phyloP scores from a whole-genome alignment of 2,797 vertebrate species.

The Taeniopygia guttata region DNA sequence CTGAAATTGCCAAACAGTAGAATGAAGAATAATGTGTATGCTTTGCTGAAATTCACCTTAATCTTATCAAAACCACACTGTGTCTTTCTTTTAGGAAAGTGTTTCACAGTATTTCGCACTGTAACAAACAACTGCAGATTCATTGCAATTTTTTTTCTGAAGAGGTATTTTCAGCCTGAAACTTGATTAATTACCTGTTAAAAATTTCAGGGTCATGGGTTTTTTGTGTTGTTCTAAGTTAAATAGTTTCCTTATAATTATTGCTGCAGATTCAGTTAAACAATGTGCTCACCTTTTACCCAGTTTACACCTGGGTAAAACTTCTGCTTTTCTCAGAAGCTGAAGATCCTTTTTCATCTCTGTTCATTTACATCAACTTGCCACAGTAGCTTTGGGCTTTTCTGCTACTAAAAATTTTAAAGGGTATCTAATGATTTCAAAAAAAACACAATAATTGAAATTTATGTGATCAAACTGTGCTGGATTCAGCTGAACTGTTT shows the following conservation, averaged over 20 bases:
- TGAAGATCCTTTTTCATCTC: neutral
- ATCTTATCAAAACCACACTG: conserved; percentile 20
- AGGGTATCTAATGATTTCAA: conserved; percentile 24
- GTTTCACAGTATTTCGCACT: conserved; percentile 38
- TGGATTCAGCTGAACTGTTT: conserved; percentile 47
- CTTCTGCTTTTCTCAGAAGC: neutral
- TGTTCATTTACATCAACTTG: neutral
- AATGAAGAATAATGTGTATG: conserved; percentile 78
- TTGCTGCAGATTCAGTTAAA: neutral
- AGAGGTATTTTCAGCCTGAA: neutral
- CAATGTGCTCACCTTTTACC: neutral
- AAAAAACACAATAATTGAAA: neutral
- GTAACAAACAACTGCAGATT: conserved; percentile 6
- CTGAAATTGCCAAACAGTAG: conserved; percentile 64
- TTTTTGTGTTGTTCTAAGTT: neutral
- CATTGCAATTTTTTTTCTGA: neutral
- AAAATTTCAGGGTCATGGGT: neutral
- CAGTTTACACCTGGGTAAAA: neutral
- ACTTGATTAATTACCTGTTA: neutral
- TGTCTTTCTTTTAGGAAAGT: neutral
- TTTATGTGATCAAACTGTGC: conserved; percentile 7
- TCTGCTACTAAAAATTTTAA: conserved; percentile 42
- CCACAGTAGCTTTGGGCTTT: conserved; percentile 7
- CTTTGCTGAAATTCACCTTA: conserved; percentile 64
- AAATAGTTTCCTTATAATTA: conserved; percentile 16